Conservation (phyloP, 2,888 invertebrate genomes). For the Acrocyrtus sp. region DNA sequence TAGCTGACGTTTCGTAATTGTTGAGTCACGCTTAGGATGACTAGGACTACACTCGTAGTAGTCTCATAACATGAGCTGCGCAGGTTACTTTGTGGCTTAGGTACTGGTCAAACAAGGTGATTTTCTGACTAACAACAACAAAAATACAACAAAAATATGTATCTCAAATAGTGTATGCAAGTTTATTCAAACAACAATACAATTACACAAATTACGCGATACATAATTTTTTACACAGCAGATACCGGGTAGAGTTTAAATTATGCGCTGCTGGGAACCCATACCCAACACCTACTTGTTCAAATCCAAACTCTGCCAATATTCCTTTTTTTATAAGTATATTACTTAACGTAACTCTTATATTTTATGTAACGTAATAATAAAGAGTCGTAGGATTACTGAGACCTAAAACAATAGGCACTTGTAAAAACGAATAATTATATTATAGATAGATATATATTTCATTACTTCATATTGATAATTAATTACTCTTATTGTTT, state of each 20-base stretch:
- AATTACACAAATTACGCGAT: constrained; percentile 46
- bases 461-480: no score
- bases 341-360: constrained; percentile 11
- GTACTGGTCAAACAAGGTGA: no score
- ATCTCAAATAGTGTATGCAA: constrained; percentile 50
- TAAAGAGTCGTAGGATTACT: constrained; percentile 37
- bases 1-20: no score
- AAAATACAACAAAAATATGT: no score
- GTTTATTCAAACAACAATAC: constrained; percentile 48
- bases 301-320: constrained; percentile 46
- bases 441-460: no score
- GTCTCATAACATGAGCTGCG: no score
- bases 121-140: no score
- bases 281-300: constrained; percentile 28
- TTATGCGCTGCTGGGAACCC: constrained; percentile 39
- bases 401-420: constrained; percentile 55
- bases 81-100: no score
- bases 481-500: constrained; percentile 24
- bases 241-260: constrained; percentile 51
- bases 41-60: no score
- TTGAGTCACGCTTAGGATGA: no score
- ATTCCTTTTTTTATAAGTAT: constrained; percentile 9
- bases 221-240: constrained; percentile 48
- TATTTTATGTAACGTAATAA: constrained; percentile 21
- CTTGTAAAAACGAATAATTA: constrained; percentile 55